Percentiles rank a stretch among this genome's conserved stretches.
Conservation (phyloP, 2,888 invertebrate species). For the Eupithecia vulgata region DNA sequence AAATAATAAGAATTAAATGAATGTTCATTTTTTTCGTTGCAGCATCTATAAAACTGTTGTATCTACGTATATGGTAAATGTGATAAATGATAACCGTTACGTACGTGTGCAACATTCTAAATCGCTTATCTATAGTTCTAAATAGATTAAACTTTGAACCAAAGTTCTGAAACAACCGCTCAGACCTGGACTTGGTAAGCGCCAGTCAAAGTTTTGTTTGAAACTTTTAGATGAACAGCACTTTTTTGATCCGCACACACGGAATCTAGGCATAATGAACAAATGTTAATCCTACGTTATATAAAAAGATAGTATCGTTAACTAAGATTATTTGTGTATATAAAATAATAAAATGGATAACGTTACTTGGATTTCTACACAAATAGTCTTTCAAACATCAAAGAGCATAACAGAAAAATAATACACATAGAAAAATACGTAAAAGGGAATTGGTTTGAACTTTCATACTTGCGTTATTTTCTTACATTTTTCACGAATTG, state of each 20-base stretch:
- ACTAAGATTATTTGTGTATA: not conserved
- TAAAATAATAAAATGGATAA: no score
- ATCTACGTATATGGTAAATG: not conserved
- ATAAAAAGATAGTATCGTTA: not conserved
- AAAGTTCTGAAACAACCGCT: conserved; percentile 35
- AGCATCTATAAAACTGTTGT: no score
- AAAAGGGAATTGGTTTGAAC: not conserved
- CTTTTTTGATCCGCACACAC: conserved; percentile 33
- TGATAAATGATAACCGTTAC: not conserved
- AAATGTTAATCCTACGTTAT: not conserved
- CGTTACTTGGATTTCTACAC: not conserved
- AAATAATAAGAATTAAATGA: no score
- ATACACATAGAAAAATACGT: not conserved
- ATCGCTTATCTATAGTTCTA: conserved; percentile 21
- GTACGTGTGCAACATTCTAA: not conserved
- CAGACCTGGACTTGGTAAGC: conserved; percentile 33
- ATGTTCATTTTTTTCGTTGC: no score
- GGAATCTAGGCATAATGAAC: not conserved
- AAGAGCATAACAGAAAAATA: not conserved
- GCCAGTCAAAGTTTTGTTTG: conserved; percentile 33
- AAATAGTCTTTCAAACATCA: not conserved
- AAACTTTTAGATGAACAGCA: conserved; percentile 41
- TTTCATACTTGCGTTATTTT: not conserved
- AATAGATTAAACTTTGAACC: conserved; percentile 34
- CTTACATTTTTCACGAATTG: not conserved